A percentile compares a stretch with the other conserved stretches of the same genome.
Conservation (phyloP, 2,888 invertebrate species). For the Lamellibrachia satsuma region DNA sequence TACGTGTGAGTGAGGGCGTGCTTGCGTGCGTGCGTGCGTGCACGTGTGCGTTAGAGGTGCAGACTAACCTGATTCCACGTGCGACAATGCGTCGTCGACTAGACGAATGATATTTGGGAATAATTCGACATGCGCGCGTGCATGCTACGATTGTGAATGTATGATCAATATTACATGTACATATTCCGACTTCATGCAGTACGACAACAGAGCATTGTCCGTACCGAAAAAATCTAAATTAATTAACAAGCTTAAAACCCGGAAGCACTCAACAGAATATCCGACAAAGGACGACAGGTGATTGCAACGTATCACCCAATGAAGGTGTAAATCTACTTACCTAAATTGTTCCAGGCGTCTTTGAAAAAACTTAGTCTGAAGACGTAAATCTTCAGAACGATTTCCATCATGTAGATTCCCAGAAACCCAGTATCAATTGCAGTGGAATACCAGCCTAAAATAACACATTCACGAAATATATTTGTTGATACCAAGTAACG, state of each 20-base stretch:
- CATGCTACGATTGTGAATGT: not conserved
- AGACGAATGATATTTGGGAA: too few relatives aligned
- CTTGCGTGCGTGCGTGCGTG: too few relatives aligned
- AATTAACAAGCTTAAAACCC: not conserved
- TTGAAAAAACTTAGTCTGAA: constrained; percentile 37
- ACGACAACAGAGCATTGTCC: not conserved
- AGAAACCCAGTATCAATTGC: constrained; percentile 41
- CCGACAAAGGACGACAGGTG: not conserved
- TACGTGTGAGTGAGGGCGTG: too few relatives aligned
- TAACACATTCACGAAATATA: not conserved
- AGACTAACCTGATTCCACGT: too few relatives aligned
- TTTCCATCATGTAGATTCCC: constrained; percentile 43
- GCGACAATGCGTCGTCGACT: too few relatives aligned
- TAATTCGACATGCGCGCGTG: too few relatives aligned
- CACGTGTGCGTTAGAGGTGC: too few relatives aligned
- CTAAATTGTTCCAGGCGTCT: constrained; percentile 43
- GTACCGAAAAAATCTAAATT: not conserved
- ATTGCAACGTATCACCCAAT: not conserved
- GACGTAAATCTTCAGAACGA: constrained; percentile 42
- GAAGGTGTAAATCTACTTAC: constrained; percentile 29
- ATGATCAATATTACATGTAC: not conserved
- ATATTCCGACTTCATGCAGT: not conserved
- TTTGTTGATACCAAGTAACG: not conserved
- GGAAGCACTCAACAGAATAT: not conserved
- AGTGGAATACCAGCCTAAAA: constrained; percentile 41